Evolutionary conservation across 2,888 invertebrate species (phyloP).

Genomic region (Xestia rhomboidea): DNA sequence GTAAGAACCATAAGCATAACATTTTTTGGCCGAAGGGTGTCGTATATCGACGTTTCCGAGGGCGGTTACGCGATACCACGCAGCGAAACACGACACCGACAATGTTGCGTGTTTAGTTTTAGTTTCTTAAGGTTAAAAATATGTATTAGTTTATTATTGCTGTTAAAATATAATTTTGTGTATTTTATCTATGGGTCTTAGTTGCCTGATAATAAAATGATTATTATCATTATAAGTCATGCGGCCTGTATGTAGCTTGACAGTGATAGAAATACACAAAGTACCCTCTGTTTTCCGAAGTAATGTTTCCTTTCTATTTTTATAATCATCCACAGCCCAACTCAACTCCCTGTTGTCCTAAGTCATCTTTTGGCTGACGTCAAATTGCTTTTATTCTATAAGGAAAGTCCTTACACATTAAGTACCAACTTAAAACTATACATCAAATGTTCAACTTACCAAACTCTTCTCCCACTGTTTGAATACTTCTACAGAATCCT

Average conservation of each 20-base stretch:
- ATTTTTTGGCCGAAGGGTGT: too few relatives aligned
- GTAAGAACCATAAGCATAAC: too few relatives aligned
- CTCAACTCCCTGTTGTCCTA: neutral
- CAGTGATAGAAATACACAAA: neutral
- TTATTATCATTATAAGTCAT: neutral
- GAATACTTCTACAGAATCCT: slow-evolving; percentile 94
- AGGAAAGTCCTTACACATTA: neutral
- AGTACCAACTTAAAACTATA: neutral
- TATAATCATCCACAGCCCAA: neutral
- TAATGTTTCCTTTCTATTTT: neutral
- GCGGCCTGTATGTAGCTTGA: neutral
- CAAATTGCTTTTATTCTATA: neutral
- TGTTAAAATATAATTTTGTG: too few relatives aligned
- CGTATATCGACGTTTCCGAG: too few relatives aligned
- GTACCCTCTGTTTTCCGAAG: neutral
- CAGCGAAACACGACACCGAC: too few relatives aligned
- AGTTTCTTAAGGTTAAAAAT: too few relatives aligned
- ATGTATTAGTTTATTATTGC: too few relatives aligned
- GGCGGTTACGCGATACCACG: too few relatives aligned
- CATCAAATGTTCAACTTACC: slow-evolving; percentile 85
- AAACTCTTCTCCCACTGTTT: slow-evolving; percentile 96
- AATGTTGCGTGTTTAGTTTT: too few relatives aligned
- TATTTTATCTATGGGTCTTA: too few relatives aligned
- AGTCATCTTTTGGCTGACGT: too few relatives aligned
- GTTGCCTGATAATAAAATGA: too few relatives aligned